These are phyloP conservation scores for Verasper variegatus DNA, from an alignment of 2,113 vertebrate genomes.

Conservation along the genomic window DNA sequence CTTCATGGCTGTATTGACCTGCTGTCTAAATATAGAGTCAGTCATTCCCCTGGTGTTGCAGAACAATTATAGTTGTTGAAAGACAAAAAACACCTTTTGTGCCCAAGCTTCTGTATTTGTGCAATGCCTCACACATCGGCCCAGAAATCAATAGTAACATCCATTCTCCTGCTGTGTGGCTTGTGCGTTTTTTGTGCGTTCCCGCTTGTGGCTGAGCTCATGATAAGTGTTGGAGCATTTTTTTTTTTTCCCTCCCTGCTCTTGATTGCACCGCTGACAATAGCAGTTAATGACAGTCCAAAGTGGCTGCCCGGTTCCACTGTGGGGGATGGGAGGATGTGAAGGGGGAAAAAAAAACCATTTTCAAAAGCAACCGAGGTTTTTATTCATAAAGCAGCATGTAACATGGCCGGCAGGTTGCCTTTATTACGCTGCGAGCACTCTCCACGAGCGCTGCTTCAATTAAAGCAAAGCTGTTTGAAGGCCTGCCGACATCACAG, in stretches of 20 bases:
- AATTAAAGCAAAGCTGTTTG: conserved; percentile 77
- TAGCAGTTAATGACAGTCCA: conserved; percentile 78
- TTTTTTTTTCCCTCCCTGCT: conserved; percentile 28
- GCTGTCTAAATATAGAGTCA: conserved; percentile 54
- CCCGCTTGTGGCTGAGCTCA: conserved; percentile 62
- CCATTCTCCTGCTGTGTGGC: conserved; percentile 54
- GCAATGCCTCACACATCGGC: conserved; percentile 69
- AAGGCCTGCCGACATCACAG: conserved; percentile 70
- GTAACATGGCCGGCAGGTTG: conserved; percentile 53
- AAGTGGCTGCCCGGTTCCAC: conserved; percentile 62
- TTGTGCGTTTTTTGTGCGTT: conserved; percentile 5
- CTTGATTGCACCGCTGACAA: conserved; percentile 79
- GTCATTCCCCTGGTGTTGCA: conserved; percentile 40
- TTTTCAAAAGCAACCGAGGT: conserved; percentile 61
- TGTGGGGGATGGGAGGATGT: conserved; percentile 50
- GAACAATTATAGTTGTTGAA: conserved; percentile 57
- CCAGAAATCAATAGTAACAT: conserved; percentile 79
- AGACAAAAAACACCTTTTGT: conserved; percentile 75
- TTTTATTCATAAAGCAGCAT: conserved; percentile 75
- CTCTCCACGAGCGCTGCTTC: conserved; percentile 61
- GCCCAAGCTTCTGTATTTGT: conserved; percentile 48
- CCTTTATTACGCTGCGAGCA: conserved; percentile 60
- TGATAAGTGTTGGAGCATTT: conserved; percentile 71
- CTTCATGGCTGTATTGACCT: conserved; percentile 43
- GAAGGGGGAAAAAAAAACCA: conserved; percentile 8